Base-by-base conservation (phyloP, 2,888 invertebrate species). In the Callimorpha dominula region DNA sequence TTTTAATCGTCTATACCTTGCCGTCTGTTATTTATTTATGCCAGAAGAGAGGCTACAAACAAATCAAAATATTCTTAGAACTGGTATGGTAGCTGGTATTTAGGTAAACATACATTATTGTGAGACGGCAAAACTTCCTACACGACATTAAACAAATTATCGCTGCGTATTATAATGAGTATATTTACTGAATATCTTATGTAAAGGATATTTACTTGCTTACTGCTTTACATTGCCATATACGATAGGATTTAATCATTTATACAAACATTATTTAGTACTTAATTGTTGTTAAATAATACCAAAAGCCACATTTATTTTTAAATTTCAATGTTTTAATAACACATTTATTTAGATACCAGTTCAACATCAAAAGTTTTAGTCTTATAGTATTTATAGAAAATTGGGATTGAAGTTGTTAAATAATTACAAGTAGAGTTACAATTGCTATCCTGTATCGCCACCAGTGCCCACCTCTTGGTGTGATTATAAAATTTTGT, bases 101-200 rank as follows among this genome's bases (percentile, higher is more conserved):
- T 60, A 14, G 20, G 20, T 57, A 57, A 57, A 57, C 57, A 57
- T 54, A 57, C 11, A 4, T 20, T 20, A 57, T 20, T 11, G 57
- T 57, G 20, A 49, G 14, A 40, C 49, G 17, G 40, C 7, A 50
- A 50, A 50, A 65, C 50, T 50, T 15, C 65, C 49, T 65, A 49
- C 5, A 49, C 6, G 15, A 46, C 15, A 14, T 49, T 20, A 15
- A 65, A 40, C 60, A 57, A 57, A 31, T 57, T 12, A 57, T 57
- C 12, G 8, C 20, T 31, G 49, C 49, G 15, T 17, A 65, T 50
- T 20, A 8, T 1, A n/a, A 15, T 20, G 20, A 9, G 4, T 15
- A 31, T 17, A 50, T 50, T 65, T 40, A 31, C 31, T 65, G 31
- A 31, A 31, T 65, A 65, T 65, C 31, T 65, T 65, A 14, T 65